These are phyloP conservation scores for Drosophila punjabiensis DNA, from an alignment of 1,140 invertebrate species.

Conservation along the genomic window DNA sequence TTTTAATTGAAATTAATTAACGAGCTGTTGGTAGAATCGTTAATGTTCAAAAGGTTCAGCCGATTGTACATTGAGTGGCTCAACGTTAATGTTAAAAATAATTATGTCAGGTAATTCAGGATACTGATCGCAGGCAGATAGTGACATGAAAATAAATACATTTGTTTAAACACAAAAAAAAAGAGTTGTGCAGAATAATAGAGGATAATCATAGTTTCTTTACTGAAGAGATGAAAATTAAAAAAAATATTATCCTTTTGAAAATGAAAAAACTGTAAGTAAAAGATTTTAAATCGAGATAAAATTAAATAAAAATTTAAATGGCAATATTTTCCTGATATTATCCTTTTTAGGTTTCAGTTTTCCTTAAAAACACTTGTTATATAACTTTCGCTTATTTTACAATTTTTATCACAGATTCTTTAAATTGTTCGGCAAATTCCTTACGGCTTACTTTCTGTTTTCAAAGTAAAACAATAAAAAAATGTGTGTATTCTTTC, in stretches of 20 bases:
- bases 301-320: too few species aligned
- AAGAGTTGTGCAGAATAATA: background rate
- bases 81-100: slow-evolving; percentile 18
- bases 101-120: background rate
- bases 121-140: slow-evolving; percentile 3
- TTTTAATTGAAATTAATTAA: slow-evolving; percentile 79
- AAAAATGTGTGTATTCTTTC: background rate
- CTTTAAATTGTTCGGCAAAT: background rate
- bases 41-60: slow-evolving; percentile 39
- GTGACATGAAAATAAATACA: background rate
- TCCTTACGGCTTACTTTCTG: slow-evolving; percentile 19
- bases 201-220: too few species aligned
- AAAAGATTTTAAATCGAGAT: background rate
- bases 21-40: slow-evolving; percentile 44
- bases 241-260: background rate
- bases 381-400: slow-evolving; percentile 1
- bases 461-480: slow-evolving; percentile 9
- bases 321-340: background rate
- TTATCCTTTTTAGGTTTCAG: background rate
- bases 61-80: slow-evolving; percentile 13
- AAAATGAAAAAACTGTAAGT: background rate
- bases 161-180: background rate
- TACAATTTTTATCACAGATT: background rate
- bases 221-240: background rate
- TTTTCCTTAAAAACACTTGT: background rate